phyloP scores from a whole-genome alignment of 2,888 invertebrate species.

The Disparrhopalites patrizii region DNA sequence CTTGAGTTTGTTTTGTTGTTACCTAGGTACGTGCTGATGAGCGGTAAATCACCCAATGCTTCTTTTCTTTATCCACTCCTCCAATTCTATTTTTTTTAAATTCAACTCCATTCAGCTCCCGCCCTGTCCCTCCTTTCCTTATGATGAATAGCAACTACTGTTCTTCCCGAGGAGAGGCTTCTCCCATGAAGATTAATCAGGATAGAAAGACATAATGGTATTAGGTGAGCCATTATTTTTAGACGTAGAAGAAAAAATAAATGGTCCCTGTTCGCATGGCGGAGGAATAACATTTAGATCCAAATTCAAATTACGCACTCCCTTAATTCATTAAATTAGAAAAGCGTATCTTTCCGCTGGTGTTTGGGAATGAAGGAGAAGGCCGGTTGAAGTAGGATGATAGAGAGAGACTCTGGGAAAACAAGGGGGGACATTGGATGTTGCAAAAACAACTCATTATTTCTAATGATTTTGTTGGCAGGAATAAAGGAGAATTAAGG shows the following conservation, averaged over 20 bases:
- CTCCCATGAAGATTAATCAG: too few relatives aligned
- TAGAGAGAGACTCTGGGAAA: too few relatives aligned
- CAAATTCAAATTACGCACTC: background rate
- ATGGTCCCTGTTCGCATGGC: too few relatives aligned
- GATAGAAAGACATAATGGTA: constrained; percentile 3
- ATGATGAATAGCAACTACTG: constrained; percentile 5
- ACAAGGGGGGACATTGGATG: too few relatives aligned
- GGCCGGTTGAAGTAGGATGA: too few relatives aligned
- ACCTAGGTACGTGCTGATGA: constrained; percentile 38
- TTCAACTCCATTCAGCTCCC: constrained; percentile 21
- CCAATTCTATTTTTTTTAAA: constrained; percentile 16
- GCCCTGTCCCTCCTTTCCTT: background rate
- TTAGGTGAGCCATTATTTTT: background rate
- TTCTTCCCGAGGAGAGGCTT: background rate
- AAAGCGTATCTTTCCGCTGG: too few relatives aligned
- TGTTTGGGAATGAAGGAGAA: too few relatives aligned
- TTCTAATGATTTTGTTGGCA: background rate
- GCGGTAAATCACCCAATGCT: constrained; percentile 35
- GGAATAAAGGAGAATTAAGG: background rate
- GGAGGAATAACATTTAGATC: background rate
- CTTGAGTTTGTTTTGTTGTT: constrained; percentile 37
- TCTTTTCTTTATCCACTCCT: constrained; percentile 13
- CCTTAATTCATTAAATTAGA: constrained; percentile 5
- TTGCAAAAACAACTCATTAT: constrained; percentile 3
- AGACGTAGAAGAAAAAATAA: background rate